A percentile compares a stretch with the other conserved stretches of the same genome.
Evolutionary conservation across 2,113 vertebrate genomes (phyloP).

Genomic region (Oxyruncus cristatus): DNA sequence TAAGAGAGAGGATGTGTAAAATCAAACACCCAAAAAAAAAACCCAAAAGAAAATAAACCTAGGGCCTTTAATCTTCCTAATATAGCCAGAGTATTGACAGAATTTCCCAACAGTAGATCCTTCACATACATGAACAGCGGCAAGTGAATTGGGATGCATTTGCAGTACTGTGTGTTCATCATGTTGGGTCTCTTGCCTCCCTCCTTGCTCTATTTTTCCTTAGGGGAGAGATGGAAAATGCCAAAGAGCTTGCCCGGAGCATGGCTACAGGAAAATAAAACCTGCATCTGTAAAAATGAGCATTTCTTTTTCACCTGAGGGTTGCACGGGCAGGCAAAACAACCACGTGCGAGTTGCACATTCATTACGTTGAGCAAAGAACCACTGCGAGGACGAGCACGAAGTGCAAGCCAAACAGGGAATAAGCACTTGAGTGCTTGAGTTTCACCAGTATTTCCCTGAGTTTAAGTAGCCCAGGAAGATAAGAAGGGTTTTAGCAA

Average conservation of each 20-base stretch:
- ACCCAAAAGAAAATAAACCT: background rate
- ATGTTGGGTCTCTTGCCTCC: background rate
- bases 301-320: slow-evolving; percentile 13
- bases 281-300: background rate
- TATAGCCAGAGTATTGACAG: background rate
- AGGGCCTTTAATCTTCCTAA: background rate
- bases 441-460: background rate
- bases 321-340: background rate
- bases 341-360: background rate
- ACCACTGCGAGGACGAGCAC: accelerated
- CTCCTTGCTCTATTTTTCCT: background rate
- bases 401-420: background rate
- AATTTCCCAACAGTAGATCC: background rate
- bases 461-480: background rate
- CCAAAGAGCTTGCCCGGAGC: slow-evolving; percentile 30
- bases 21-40: background rate
- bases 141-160: background rate
- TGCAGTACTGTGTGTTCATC: background rate
- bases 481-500: background rate
- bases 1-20: background rate
- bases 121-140: background rate
- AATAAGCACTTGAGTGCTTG: background rate
- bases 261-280: slow-evolving; percentile 42
- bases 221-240: slow-evolving; percentile 14
- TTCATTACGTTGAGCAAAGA: background rate